phyloP scores from a whole-genome alignment of 2,113 vertebrate species.

The Andinoacara biseriatus region DNA sequence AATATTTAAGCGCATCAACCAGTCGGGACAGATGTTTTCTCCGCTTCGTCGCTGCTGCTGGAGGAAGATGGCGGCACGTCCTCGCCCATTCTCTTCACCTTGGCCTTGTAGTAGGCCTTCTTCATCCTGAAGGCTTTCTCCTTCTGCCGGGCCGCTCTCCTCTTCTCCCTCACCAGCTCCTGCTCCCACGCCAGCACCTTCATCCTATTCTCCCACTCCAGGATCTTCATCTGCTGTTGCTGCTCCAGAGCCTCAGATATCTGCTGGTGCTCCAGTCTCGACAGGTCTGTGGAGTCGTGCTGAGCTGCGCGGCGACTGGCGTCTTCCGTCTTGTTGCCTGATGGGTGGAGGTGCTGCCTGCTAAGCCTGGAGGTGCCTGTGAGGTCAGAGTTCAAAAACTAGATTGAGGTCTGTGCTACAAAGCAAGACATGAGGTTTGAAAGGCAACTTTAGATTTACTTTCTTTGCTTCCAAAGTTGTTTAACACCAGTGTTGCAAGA shows the following conservation, averaged over 20 bases:
- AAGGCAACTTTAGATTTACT: background rate
- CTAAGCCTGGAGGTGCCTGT: constrained; percentile 56
- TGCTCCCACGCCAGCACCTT: constrained; percentile 78
- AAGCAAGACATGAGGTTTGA: background rate
- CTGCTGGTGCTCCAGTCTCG: constrained; percentile 57
- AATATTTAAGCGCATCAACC: constrained; percentile 18
- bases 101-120: constrained; percentile 79
- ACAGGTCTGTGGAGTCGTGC: constrained; percentile 4
- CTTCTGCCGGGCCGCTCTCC: constrained; percentile 73
- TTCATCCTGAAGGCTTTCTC: constrained; percentile 79
- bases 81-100: constrained; percentile 74
- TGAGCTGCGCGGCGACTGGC: background rate
- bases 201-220: constrained; percentile 82
- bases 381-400: background rate
- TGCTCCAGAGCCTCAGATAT: constrained; percentile 60
- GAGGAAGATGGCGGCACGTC: constrained; percentile 62
- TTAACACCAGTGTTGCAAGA: background rate
- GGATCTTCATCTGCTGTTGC: constrained; percentile 76
- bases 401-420: background rate
- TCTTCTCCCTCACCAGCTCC: constrained; percentile 78
- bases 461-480: background rate
- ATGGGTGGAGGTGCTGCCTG: constrained; percentile 27
- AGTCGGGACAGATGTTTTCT: constrained; percentile 18
- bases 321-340: constrained; percentile 31
- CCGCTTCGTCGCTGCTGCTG: constrained; percentile 69